Base-by-base conservation (phyloP, 2,113 vertebrate species). In the Zeus faber region DNA sequence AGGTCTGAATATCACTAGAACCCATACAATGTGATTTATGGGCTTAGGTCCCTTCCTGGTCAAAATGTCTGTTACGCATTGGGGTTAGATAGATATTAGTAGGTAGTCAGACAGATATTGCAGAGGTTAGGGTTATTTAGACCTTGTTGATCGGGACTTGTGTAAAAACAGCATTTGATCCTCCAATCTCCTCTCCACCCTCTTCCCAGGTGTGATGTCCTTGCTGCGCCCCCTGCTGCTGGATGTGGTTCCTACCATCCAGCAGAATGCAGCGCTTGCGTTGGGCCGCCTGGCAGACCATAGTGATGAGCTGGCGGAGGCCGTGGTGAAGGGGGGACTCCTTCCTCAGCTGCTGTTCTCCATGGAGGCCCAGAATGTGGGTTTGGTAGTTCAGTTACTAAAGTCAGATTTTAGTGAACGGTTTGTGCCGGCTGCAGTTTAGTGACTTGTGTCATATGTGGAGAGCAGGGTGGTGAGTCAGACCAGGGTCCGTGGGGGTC, bases 221-320 rank as follows among this genome's bases (percentile, higher is more conserved):
- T 68, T 96, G 88, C 85, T 96, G 87, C 86, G 89, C 69, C 92
- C 94, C 73, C 89, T 98, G 62, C 85, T 96, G 77, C 63, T 97
- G 86, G 94, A 97, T n/a, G 82, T 84, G 3, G 85, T 94, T 65
- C 94, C 96, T 70, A 89, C 85, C 54, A 83, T 99, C 85, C 95
- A 94, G 77, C 95, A 97, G 80, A 95, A 90, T 1, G 83, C 94
- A 52, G 94, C 92, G 48, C 61, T 95, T 89, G 93, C 93, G 69
- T 84, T 98, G 43, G 92, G 93, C 66, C 92, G 91, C 51, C 90
- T 97, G 82, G 94, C 94, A 57, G 94, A 93, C 77, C 92, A 91
- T 54, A 96, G 91, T 0, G 77, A 91, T 41, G 90, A 91, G 76
- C 89, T 99, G 79, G 94, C 95, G 54, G 91, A 94, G 79, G 91